A percentile compares a stretch with the other conserved stretches of the same genome.
These are phyloP conservation scores for Bactericera cockerelli DNA, from an alignment of 1,140 invertebrate species.

Conservation along the genomic window DNA sequence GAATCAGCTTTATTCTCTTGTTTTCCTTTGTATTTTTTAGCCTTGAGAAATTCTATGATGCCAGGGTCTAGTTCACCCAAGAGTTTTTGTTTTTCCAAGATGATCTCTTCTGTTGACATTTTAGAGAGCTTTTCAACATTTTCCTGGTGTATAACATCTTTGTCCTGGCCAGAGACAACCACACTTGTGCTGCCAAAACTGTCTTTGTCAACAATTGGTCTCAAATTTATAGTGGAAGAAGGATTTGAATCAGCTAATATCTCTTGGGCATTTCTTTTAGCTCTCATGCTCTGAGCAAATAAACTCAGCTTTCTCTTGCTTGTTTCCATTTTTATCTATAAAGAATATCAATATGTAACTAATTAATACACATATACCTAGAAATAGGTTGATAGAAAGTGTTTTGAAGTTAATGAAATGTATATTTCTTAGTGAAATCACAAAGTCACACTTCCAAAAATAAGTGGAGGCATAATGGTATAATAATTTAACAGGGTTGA, in stretches of 20 bases:
- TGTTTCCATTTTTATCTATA: constrained; percentile 4
- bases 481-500: too few relatives aligned
- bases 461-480: too few relatives aligned
- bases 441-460: too few relatives aligned
- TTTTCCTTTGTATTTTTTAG: constrained; percentile 32
- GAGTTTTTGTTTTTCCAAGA: constrained; percentile 51
- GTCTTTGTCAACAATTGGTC: not conserved
- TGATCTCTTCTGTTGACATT: constrained; percentile 60
- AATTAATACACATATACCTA: too few relatives aligned
- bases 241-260: not conserved
- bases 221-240: too few relatives aligned
- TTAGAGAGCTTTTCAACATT: constrained; percentile 47
- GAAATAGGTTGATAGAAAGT: too few relatives aligned
- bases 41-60: constrained; percentile 46
- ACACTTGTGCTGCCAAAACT: constrained; percentile 30
- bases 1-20: constrained; percentile 17
- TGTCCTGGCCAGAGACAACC: constrained; percentile 36
- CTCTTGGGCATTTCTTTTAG: constrained; percentile 7
- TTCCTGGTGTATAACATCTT: constrained; percentile 50
- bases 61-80: constrained; percentile 44
- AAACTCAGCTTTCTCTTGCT: constrained; percentile 18
- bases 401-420: too few relatives aligned
- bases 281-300: constrained; percentile 21
- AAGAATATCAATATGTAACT: too few relatives aligned
- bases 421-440: too few relatives aligned